Evolutionary conservation across 2,888 invertebrate genomes (phyloP).

Genomic region (Crematogaster levior): DNA sequence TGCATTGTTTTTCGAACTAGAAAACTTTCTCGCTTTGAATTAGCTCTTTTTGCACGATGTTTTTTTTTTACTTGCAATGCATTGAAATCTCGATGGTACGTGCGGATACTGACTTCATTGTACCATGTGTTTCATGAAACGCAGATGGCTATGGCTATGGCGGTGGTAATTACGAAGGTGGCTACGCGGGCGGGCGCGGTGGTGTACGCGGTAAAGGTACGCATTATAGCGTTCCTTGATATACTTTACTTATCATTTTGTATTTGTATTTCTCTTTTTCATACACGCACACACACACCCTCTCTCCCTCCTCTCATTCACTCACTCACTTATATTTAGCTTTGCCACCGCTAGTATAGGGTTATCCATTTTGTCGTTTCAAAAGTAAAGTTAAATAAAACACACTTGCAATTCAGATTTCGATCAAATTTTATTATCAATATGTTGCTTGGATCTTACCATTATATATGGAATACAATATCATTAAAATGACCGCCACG

Average conservation of each 20-base stretch:
- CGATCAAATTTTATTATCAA: too few relatives aligned
- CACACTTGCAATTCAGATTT: too few relatives aligned
- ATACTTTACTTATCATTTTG: slow-evolving; percentile 72
- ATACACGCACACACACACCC: too few relatives aligned
- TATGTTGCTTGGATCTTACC: too few relatives aligned
- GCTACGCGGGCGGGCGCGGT: slow-evolving; percentile 93
- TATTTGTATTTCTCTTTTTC: slow-evolving; percentile 48
- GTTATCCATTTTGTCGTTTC: too few relatives aligned
- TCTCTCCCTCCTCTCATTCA: too few relatives aligned
- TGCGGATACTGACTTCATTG: slow-evolving; percentile 76
- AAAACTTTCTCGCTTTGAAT: not conserved
- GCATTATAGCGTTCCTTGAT: slow-evolving; percentile 84
- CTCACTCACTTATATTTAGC: slow-evolving; percentile 22
- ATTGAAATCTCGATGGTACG: slow-evolving; percentile 51
- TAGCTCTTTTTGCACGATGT: not conserved
- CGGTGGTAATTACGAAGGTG: slow-evolving; percentile 95
- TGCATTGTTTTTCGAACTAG: not conserved
- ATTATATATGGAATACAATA: too few relatives aligned
- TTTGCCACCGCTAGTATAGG: slow-evolving; percentile 50
- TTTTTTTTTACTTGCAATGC: slow-evolving; percentile 22
- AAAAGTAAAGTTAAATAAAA: too few relatives aligned
- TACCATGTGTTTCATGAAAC: slow-evolving; percentile 84
- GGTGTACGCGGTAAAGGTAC: slow-evolving; percentile 95
- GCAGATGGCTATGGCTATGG: slow-evolving; percentile 92
- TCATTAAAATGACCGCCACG: too few relatives aligned